Conservation (phyloP, 2,113 vertebrate genomes). For the Platysteira castanea region DNA sequence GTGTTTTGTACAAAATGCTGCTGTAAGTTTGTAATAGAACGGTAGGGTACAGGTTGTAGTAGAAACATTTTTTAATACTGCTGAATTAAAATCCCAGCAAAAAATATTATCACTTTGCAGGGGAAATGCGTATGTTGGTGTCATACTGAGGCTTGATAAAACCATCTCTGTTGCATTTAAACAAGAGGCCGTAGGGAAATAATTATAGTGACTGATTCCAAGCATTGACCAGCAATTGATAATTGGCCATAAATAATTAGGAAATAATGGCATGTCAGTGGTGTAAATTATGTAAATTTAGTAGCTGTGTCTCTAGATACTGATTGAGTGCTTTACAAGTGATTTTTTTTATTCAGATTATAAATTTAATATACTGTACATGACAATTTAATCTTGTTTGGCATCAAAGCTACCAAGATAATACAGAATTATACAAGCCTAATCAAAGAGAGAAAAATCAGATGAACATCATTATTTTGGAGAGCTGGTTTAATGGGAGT, state of each 20-base stretch:
- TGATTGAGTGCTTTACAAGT: constrained; percentile 58
- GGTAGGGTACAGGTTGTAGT: background rate
- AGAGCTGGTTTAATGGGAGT: constrained; percentile 49
- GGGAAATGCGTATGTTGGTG: background rate
- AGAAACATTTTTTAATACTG: background rate
- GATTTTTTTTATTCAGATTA: constrained; percentile 66
- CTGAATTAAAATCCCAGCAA: constrained; percentile 20
- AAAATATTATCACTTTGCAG: constrained; percentile 5
- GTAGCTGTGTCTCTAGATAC: constrained; percentile 48
- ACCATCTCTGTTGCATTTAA: constrained; percentile 16
- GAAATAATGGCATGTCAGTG: constrained; percentile 27
- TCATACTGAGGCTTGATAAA: background rate
- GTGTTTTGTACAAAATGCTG: background rate
- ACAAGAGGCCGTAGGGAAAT: constrained; percentile 47
- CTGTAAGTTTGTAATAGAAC: background rate
- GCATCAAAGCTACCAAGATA: constrained; percentile 71
- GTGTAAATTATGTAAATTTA: constrained; percentile 66
- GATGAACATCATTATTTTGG: constrained; percentile 61
- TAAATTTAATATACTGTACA: constrained; percentile 69
- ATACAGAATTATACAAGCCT: constrained; percentile 73
- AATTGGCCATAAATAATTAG: constrained; percentile 75
- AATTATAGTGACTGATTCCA: constrained; percentile 69
- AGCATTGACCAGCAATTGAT: constrained; percentile 72
- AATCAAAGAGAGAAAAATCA: constrained; percentile 71
- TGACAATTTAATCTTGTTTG: constrained; percentile 77